These are phyloP conservation scores for Artemisiospiza belli DNA, from an alignment of 2,113 vertebrate genomes.

Conservation along the genomic window DNA sequence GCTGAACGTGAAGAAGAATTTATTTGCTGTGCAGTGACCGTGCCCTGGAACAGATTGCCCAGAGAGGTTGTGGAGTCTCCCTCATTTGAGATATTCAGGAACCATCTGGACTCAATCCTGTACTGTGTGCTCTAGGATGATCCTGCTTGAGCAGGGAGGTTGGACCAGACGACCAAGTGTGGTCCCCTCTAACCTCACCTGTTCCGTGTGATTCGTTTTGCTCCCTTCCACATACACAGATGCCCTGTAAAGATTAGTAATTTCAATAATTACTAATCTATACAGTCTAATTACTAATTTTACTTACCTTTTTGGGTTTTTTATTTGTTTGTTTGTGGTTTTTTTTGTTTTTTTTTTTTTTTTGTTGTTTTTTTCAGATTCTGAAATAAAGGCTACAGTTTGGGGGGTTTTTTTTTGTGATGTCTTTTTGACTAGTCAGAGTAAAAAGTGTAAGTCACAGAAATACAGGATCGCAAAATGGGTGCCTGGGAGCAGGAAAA, in stretches of 20 bases:
- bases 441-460: background rate
- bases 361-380: background rate
- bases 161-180: background rate
- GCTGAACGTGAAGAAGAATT: background rate
- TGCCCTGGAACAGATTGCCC: background rate
- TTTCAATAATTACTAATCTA: background rate
- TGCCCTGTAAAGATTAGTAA: background rate
- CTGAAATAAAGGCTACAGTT: background rate
- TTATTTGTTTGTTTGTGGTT: background rate
- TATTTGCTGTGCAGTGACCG: background rate
- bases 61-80: background rate
- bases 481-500: background rate
- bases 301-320: background rate
- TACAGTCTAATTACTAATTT: background rate
- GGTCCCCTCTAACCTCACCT: background rate
- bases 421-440: background rate
- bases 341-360: no score
- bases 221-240: background rate
- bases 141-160: no score
- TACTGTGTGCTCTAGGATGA: background rate
- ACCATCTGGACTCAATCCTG: fast-evolving
- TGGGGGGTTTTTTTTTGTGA: background rate
- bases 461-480: background rate
- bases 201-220: background rate
- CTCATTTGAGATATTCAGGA: background rate